Base-by-base conservation (phyloP, 2,888 invertebrate genomes). In the Rhodophaea formosa region DNA sequence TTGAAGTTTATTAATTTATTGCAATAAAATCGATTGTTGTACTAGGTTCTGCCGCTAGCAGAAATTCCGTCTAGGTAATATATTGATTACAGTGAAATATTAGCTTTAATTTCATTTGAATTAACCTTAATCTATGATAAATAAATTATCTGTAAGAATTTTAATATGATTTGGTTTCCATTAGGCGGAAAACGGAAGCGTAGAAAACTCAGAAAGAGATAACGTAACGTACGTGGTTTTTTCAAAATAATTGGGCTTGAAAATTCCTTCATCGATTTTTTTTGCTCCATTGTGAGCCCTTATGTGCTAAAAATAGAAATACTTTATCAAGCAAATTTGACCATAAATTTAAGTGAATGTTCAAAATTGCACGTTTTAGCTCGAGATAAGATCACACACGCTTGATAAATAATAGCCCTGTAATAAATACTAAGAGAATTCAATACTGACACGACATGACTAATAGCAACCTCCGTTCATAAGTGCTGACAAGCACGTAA, bases 1-100 rank as follows among this genome's bases (percentile, higher is more conserved):
- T 49, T 49, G 17, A 47, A 52, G 52, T 57, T 60, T 61, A 63
- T 62, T 59, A 64, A 62, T 64, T 65, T 54, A 59, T 39, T 45
- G 42, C 29, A 17, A 43, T 53, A 53, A 52, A 46, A 23, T 29
- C 57, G 54, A 54, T 44, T 57, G 53, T 61, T 30, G 39, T 52
- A 53, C 47, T 17, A 46, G 16, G 43, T 56, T 43, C 15, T 8
- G 10, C 8, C 15, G 52, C n/a, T 12, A 32, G 39, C 39, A 6
- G 5, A 5, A 39, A n/a, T 39, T 39, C 10, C n/a, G 39, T n/a
- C 10, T 39, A 3, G 12, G 12, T 39, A n/a, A 39, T 5, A 12
- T 39, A 39, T 39, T 39, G 3, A 39, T 3, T 3, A n/a, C 5
- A 10, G n/a, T 39, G 39, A 39, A 39, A 8, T n/a, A 39, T 39